Evolutionary conservation across 2,113 vertebrate genomes (phyloP).

Genomic region (Rhabdornis inornatus): DNA sequence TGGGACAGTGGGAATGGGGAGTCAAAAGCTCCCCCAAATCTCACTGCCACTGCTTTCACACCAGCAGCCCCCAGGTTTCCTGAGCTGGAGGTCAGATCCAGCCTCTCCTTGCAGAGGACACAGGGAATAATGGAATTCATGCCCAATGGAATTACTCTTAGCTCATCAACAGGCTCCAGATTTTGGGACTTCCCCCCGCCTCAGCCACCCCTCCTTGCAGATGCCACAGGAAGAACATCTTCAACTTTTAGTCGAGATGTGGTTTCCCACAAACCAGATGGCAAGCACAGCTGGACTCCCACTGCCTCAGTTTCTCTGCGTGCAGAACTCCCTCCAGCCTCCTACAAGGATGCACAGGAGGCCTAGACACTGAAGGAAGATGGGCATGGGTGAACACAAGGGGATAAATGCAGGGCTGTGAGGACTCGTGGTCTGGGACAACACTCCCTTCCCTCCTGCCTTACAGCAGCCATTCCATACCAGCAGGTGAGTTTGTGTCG

Average conservation of each 20-base stretch:
- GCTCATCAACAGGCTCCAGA: neutral
- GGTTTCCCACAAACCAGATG: neutral
- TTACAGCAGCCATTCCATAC: neutral
- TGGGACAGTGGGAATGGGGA: neutral
- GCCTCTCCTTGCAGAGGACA: neutral
- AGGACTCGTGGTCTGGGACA: neutral
- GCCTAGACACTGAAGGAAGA: neutral
- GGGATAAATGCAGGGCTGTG: neutral
- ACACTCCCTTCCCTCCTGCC: neutral
- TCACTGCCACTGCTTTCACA: neutral
- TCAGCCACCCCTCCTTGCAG: neutral
- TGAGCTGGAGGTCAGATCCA: accelerated
- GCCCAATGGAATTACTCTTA: accelerated
- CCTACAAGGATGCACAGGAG: neutral
- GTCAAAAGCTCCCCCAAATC: accelerated
- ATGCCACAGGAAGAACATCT: neutral
- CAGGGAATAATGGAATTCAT: neutral
- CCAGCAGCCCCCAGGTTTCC: neutral
- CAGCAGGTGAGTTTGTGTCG: neutral
- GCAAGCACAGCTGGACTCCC: neutral
- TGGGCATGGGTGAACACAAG: neutral
- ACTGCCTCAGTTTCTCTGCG: neutral
- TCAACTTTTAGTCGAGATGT: neutral
- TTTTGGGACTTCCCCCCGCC: neutral
- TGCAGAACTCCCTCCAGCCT: neutral